Conservation (phyloP, 1,140 invertebrate species). For the Caligus rogercresseyi region DNA sequence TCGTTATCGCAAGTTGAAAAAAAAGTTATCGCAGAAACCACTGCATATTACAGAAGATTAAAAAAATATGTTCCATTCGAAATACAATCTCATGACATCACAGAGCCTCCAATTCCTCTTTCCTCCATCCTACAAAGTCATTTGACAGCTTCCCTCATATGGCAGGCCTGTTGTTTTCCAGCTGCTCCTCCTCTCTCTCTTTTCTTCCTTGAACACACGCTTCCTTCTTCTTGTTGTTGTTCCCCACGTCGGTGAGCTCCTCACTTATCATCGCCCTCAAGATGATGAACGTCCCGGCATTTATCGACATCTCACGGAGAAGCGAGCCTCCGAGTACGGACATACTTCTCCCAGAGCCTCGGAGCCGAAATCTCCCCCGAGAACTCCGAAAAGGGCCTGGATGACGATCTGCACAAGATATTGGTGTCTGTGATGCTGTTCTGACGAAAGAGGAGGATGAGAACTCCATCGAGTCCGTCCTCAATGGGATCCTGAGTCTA, state of each 20-base stretch:
- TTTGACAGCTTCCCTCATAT: too few species aligned
- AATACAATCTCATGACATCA: too few species aligned
- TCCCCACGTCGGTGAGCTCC: background rate
- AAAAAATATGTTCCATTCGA: too few species aligned
- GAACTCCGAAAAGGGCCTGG: slow-evolving; percentile 67
- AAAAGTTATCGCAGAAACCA: too few species aligned
- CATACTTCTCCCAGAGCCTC: slow-evolving; percentile 69
- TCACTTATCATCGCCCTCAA: background rate
- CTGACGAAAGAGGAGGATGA: slow-evolving; percentile 43
- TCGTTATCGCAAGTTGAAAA: too few species aligned
- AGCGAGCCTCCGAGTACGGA: slow-evolving; percentile 59
- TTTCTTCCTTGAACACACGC: background rate
- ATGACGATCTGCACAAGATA: slow-evolving; percentile 83
- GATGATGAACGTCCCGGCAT: slow-evolving; percentile 14
- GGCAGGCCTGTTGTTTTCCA: too few species aligned
- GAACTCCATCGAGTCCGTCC: slow-evolving; percentile 49
- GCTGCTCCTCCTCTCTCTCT: background rate
- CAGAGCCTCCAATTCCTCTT: too few species aligned
- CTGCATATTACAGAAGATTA: too few species aligned
- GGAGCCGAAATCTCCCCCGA: slow-evolving; percentile 78
- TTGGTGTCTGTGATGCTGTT: slow-evolving; percentile 75
- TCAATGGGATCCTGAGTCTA: slow-evolving; percentile 41
- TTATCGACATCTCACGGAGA: slow-evolving; percentile 5
- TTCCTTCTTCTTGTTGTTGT: background rate
- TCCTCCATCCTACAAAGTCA: too few species aligned